These are phyloP conservation scores for Drosophila anomelani DNA, from an alignment of 2,888 invertebrate genomes.

Conservation along the genomic window DNA sequence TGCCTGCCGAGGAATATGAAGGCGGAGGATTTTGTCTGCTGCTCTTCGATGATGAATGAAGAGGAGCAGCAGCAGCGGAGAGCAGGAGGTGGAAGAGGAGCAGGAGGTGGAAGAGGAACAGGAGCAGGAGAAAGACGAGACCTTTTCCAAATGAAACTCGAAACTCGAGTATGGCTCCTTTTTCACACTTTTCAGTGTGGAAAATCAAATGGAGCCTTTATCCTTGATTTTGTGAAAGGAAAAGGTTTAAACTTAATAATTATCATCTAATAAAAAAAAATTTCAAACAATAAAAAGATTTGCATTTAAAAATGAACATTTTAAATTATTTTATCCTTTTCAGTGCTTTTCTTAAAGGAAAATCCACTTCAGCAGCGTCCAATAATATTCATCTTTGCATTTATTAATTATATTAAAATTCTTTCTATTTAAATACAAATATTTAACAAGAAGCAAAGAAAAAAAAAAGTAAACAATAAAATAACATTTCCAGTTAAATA, in stretches of 20 bases:
- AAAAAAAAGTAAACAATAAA: no score
- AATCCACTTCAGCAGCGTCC: no score
- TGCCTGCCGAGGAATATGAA: slow-evolving; percentile 57
- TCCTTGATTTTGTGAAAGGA: not conserved
- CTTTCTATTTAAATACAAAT: no score
- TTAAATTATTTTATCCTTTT: no score
- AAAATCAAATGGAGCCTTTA: not conserved
- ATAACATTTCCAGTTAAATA: no score
- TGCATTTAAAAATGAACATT: no score
- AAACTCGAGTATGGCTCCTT: not conserved
- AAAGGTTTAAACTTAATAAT: no score
- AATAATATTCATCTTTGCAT: no score
- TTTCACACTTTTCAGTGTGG: not conserved
- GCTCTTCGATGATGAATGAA: slow-evolving; percentile 29
- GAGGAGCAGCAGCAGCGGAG: slow-evolving; percentile 10
- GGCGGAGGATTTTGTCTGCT: not conserved
- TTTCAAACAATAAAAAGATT: not conserved
- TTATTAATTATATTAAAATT: no score
- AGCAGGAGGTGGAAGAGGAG: not conserved
- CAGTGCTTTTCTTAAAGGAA: no score
- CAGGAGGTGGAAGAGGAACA: slow-evolving; percentile 1
- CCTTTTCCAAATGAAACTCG: not conserved
- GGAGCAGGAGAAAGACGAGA: not conserved
- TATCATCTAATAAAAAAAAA: no score
- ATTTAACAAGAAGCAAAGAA: no score